Evolutionary conservation across 1,140 invertebrate species (phyloP).

Genomic region (Physella acuta): DNA sequence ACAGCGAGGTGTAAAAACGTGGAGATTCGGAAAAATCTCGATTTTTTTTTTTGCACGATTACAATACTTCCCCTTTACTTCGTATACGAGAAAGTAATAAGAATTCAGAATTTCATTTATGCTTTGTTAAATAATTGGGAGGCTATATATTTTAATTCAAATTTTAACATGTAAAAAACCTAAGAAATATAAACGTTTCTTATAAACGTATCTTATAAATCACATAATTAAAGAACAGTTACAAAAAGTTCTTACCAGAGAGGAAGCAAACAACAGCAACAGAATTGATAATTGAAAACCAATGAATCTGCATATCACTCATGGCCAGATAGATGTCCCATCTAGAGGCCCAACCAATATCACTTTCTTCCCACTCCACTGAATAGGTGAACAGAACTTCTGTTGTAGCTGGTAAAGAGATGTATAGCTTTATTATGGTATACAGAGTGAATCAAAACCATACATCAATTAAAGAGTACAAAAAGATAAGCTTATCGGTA

Average conservation of each 20-base stretch:
- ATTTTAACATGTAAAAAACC: too few relatives aligned
- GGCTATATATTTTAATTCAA: background rate
- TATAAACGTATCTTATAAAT: too few relatives aligned
- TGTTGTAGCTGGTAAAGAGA: constrained; percentile 65
- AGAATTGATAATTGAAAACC: constrained; percentile 99
- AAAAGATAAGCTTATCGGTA: too few relatives aligned
- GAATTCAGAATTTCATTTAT: background rate
- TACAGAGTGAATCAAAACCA: too few relatives aligned
- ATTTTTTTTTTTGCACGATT: too few relatives aligned
- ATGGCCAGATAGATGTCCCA: constrained; percentile 95
- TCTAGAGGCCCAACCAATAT: constrained; percentile 88
- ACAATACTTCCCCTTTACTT: too few relatives aligned
- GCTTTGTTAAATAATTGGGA: background rate
- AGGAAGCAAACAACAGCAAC: constrained; percentile 95
- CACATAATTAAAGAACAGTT: background rate
- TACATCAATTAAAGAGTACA: too few relatives aligned
- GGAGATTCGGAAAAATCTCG: too few relatives aligned
- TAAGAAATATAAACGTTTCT: background rate
- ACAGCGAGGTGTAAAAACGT: too few relatives aligned
- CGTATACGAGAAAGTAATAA: too few relatives aligned
- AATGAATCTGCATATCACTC: constrained; percentile 98
- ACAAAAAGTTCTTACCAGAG: constrained; percentile 72
- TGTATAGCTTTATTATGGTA: too few relatives aligned
- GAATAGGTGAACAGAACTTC: constrained; percentile 89
- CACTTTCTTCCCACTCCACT: constrained; percentile 87